Evolutionary conservation across 2,113 vertebrate genomes (phyloP).

Genomic region (Zapus hudsonius): DNA sequence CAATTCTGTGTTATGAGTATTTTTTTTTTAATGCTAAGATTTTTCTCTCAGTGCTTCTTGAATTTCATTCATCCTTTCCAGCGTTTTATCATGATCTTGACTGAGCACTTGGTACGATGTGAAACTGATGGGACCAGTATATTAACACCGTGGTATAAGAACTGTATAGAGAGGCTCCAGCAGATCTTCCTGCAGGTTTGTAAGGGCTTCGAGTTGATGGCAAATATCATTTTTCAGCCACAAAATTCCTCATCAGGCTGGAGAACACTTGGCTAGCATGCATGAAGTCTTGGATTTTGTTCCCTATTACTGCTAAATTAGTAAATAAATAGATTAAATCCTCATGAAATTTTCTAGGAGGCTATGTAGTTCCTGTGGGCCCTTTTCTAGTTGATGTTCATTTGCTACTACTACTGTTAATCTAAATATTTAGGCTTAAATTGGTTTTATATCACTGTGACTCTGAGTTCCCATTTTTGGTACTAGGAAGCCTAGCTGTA

Average conservation of each 20-base stretch:
- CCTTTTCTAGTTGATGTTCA: neutral
- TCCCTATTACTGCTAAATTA: neutral
- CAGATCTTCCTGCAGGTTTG: constrained; percentile 97
- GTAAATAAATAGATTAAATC: neutral
- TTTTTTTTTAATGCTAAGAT: neutral
- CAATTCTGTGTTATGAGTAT: neutral
- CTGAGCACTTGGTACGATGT: constrained; percentile 96
- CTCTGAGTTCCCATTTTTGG: neutral
- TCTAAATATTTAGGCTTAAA: constrained; percentile 13
- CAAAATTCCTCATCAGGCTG: neutral
- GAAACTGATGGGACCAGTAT: constrained; percentile 95
- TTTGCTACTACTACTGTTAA: neutral
- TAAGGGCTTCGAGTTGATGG: neutral
- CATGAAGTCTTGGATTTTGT: neutral
- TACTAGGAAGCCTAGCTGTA: neutral
- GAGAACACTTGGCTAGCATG: too few species aligned
- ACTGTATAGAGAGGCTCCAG: constrained; percentile 96
- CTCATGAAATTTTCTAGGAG: neutral
- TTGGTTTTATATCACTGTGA: neutral
- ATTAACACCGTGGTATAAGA: constrained; percentile 97
- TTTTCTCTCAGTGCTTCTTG: neutral
- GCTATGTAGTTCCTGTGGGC: neutral
- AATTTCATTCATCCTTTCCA: constrained; percentile 73
- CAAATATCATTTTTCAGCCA: neutral
- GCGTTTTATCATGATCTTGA: constrained; percentile 99